Base-by-base conservation (phyloP, 2,888 invertebrate species). In the Plagodis pulveraria region DNA sequence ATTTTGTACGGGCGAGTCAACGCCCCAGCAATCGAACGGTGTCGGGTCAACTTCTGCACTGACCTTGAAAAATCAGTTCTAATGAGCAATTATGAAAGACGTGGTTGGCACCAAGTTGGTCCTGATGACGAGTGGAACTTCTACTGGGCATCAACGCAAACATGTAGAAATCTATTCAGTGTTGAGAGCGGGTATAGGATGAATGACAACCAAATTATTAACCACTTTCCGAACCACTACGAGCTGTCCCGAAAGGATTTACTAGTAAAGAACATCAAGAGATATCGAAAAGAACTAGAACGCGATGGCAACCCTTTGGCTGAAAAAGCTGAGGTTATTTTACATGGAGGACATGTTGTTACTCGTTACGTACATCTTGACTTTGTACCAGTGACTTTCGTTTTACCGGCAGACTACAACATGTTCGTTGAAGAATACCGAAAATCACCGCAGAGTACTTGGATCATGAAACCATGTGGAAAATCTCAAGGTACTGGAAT, bases 381-480 rank as follows among this genome's bases (percentile, higher is more conserved):
- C 88, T 98, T 99, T 74, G 96, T 99, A 66, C 99, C 99, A 0
- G 95, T 97, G 22, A 99, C 99, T 0, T 99, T 97, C 83, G 97
- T 99, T 41, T 91, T 99, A 51, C 99, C 99, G 2, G 97, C 98
- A 50, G 99, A 99, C 87, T 99, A 99, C 84, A 99, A 98, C 83
- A 96, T 98, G 95, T 99, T 99, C 86, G 98, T 98, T 0, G 98
- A 99, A 81, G 98, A 99, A 81, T 99, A 98, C 83, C 94, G 98
- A 54, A 98, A 98, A 89, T 97, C 96, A 67, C 98, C 98, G 0
- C 97, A 97, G 80, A 97, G 97, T 72, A 99, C 98, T 0, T 99
- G 99, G 99, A 99, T 99, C 67, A 98, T 99, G 96, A 99, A 99
- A 83, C 99, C 99, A 0, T 98, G 98, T 82, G 98, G 98, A 35